Conservation (phyloP, 2,888 invertebrate genomes). For the Hemistola chrysoprasaria region DNA sequence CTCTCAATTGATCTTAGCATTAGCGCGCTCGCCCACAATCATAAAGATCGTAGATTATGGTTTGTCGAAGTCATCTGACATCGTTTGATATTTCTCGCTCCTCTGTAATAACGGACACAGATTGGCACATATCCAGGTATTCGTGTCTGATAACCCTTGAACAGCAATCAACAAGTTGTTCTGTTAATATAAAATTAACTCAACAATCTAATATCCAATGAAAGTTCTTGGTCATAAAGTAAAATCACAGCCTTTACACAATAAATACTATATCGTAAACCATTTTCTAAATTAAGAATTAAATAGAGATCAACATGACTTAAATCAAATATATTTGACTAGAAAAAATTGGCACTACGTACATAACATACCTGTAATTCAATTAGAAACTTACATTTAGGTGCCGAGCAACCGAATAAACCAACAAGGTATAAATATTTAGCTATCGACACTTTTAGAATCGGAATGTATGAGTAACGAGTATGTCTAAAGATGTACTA, state of each 20-base stretch:
- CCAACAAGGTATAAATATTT: conserved; percentile 2
- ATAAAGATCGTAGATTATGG: too few species aligned
- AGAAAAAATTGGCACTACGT: conserved; percentile 56
- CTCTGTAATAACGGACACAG: too few species aligned
- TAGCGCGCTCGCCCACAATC: too few species aligned
- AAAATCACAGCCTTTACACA: conserved; percentile 76
- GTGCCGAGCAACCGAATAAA: conserved; percentile 25
- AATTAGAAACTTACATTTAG: conserved; percentile 42
- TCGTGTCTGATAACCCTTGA: too few species aligned
- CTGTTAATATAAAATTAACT: conserved; percentile 8
- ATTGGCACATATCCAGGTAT: neutral
- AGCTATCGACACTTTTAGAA: conserved; percentile 18
- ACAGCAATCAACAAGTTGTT: conserved; percentile 2
- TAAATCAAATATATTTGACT: conserved; percentile 45
- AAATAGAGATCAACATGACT: conserved; percentile 28
- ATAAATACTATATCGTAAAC: conserved; percentile 48
- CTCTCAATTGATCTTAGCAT: too few species aligned
- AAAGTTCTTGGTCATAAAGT: conserved; percentile 65
- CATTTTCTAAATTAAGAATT: conserved; percentile 26
- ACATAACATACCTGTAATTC: conserved; percentile 40
- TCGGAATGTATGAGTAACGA: conserved; percentile 36
- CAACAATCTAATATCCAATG: conserved; percentile 16
- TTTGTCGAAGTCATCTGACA: too few species aligned
- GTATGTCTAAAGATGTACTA: conserved; percentile 34
- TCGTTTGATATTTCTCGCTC: too few species aligned